Evolutionary conservation across 2,113 vertebrate species (phyloP).

Genomic region (Macroglossus sobrinus): DNA sequence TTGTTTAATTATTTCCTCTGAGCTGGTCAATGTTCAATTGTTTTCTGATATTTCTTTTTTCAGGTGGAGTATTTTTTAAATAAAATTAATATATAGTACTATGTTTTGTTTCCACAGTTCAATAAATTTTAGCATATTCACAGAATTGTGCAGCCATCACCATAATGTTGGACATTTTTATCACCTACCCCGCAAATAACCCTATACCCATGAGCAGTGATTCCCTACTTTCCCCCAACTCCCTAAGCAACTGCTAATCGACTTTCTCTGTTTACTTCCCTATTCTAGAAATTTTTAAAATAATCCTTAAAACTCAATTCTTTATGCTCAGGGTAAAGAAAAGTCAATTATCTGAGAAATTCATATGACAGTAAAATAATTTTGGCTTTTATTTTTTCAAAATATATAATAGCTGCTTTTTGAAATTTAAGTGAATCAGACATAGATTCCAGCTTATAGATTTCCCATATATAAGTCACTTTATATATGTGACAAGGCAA

Average conservation of each 20-base stretch:
- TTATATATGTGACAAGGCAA: not conserved
- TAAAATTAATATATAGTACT: not conserved
- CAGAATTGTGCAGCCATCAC: not conserved
- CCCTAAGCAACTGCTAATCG: not conserved
- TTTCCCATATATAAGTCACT: not conserved
- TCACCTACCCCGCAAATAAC: not conserved
- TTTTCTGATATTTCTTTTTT: not conserved
- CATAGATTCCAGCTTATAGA: not conserved
- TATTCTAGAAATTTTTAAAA: not conserved
- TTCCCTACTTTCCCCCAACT: not conserved
- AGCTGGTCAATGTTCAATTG: not conserved
- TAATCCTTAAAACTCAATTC: not conserved
- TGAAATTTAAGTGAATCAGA: not conserved
- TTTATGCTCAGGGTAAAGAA: not conserved
- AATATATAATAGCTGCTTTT: not conserved
- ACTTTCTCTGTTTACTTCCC: not conserved
- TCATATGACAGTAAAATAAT: not conserved
- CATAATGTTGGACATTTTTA: not conserved
- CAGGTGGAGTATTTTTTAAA: not conserved
- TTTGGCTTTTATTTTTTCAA: conserved; percentile 11
- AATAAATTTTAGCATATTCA: not conserved
- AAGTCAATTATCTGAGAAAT: not conserved
- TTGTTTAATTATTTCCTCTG: not conserved
- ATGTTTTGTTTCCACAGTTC: not conserved
- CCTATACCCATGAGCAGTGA: not conserved